Evolutionary conservation across 2,888 invertebrate species (phyloP).

Genomic region (Parnassius apollo): DNA sequence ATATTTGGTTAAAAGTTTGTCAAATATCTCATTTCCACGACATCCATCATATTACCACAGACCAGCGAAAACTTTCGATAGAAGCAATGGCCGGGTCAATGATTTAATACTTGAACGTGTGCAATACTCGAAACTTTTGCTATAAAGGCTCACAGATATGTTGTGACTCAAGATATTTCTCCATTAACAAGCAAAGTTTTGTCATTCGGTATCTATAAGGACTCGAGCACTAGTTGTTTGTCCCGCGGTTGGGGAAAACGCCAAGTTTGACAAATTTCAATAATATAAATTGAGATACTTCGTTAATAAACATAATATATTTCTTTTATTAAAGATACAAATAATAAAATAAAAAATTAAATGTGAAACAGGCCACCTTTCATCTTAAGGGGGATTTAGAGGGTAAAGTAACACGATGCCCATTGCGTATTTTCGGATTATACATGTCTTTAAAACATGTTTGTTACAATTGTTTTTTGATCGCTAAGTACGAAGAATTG

Average conservation of each 20-base stretch:
- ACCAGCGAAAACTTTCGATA: slow-evolving; percentile 24
- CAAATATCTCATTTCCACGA: slow-evolving; percentile 11
- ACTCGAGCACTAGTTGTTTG: slow-evolving; percentile 43
- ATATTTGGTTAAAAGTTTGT: background rate
- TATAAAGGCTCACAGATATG: slow-evolving; percentile 65
- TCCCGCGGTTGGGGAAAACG: slow-evolving; percentile 43
- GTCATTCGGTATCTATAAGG: slow-evolving; percentile 50
- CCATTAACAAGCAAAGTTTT: slow-evolving; percentile 74
- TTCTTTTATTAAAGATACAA: too few species aligned
- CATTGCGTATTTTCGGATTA: too few species aligned
- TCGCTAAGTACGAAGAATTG: too few species aligned
- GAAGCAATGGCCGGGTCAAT: slow-evolving; percentile 37
- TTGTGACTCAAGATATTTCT: slow-evolving; percentile 63
- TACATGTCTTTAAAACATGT: too few species aligned
- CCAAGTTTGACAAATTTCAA: slow-evolving; percentile 38
- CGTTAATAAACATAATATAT: background rate
- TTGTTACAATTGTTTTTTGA: too few species aligned
- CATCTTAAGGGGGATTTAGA: too few species aligned
- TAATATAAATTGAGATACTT: slow-evolving; percentile 13
- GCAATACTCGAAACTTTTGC: slow-evolving; percentile 62
- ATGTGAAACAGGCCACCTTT: too few species aligned
- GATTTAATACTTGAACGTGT: slow-evolving; percentile 46
- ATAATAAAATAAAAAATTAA: too few species aligned
- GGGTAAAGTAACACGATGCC: too few species aligned
- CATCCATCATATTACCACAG: slow-evolving; percentile 16